Evolutionary conservation across 2,797 vertebrate genomes (phyloP).

Genomic region (Chelmon rostratus): DNA sequence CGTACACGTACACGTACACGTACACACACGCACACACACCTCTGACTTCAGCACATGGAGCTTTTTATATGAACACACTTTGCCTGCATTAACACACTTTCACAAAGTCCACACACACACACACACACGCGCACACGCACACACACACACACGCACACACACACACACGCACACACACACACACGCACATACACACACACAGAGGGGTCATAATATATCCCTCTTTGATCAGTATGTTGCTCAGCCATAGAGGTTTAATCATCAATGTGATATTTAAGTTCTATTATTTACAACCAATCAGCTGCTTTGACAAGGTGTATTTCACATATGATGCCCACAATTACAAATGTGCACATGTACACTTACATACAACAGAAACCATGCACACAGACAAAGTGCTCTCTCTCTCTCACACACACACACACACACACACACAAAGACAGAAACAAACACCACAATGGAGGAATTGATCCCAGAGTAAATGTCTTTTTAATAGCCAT

Average conservation of each 20-base stretch:
- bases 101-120: not conserved
- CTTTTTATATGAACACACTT: slow-evolving; percentile 50
- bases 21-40: slow-evolving; percentile 45
- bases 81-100: slow-evolving; percentile 38
- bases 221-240: slow-evolving; percentile 55
- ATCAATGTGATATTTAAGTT: slow-evolving; percentile 74
- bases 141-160: slow-evolving; percentile 26
- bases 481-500: slow-evolving; percentile 74
- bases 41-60: slow-evolving; percentile 59
- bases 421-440: slow-evolving; percentile 10
- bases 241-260: slow-evolving; percentile 70
- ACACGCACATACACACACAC: slow-evolving; percentile 55
- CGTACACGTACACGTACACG: slow-evolving; percentile 39
- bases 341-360: slow-evolving; percentile 27
- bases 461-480: slow-evolving; percentile 55
- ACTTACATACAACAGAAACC: slow-evolving; percentile 7
- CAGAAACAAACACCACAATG: slow-evolving; percentile 26
- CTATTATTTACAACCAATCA: slow-evolving; percentile 83
- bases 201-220: slow-evolving; percentile 54
- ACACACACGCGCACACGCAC: slow-evolving; percentile 65
- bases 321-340: slow-evolving; percentile 40
- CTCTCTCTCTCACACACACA: not conserved
- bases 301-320: slow-evolving; percentile 61
- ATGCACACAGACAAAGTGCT: not conserved
- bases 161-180: slow-evolving; percentile 38